Conservation (phyloP, 2,888 invertebrate genomes). For the Lepidocyrtoides sp. region DNA sequence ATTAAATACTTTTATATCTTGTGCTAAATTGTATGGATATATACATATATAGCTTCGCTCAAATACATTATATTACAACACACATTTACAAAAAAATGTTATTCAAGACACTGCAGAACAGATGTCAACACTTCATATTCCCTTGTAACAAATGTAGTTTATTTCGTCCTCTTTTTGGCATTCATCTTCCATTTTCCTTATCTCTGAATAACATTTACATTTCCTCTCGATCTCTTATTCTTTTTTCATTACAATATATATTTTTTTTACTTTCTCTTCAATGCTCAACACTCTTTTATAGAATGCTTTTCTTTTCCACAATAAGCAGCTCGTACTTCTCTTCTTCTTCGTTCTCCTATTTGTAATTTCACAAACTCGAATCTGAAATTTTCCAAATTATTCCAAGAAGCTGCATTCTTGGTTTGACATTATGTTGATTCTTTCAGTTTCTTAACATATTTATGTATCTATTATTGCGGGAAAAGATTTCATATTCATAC, state of each 20-base stretch:
- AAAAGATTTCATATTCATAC: too few relatives aligned
- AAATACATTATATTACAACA: slow-evolving; percentile 13
- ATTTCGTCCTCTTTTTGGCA: slow-evolving; percentile 71
- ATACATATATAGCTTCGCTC: background rate
- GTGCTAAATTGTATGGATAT: background rate
- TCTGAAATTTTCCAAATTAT: too few relatives aligned
- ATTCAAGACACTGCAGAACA: slow-evolving; percentile 3
- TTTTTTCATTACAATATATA: slow-evolving; percentile 67
- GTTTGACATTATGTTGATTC: too few relatives aligned
- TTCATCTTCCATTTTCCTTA: slow-evolving; percentile 70
- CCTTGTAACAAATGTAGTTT: slow-evolving; percentile 51
- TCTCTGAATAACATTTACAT: slow-evolving; percentile 68
- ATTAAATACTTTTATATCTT: slow-evolving; percentile 7
- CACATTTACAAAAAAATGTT: background rate
- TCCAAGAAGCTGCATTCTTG: too few relatives aligned
- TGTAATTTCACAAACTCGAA: slow-evolving; percentile 38
- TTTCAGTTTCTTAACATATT: too few relatives aligned
- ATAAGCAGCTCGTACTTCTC: background rate
- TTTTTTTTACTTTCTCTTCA: slow-evolving; percentile 45
- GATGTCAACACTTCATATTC: slow-evolving; percentile 63
- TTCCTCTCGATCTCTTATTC: slow-evolving; percentile 71
- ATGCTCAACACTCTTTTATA: background rate
- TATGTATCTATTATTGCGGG: too few relatives aligned
- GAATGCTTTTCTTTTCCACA: background rate
- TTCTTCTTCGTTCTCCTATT: slow-evolving; percentile 10